A percentile compares a stretch with the other conserved stretches of the same genome.
These are phyloP conservation scores for Esox lucius DNA, from an alignment of 2,797 vertebrate species.

Conservation along the genomic window DNA sequence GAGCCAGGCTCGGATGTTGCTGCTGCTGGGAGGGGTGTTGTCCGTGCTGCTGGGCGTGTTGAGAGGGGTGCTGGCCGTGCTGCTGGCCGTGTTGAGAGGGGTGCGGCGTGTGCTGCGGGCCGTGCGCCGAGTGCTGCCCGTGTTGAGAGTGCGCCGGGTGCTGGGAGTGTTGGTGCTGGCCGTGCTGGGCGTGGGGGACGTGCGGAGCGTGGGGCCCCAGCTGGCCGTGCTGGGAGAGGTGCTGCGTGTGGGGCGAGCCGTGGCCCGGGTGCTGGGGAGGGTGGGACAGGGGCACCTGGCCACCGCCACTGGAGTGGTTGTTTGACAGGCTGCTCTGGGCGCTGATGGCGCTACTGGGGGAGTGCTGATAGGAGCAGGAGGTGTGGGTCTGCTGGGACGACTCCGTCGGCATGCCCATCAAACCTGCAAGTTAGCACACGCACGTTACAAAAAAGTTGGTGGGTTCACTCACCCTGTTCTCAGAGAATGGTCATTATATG, in stretches of 20 bases:
- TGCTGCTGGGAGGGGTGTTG: slow-evolving; percentile 81
- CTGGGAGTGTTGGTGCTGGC: slow-evolving; percentile 65
- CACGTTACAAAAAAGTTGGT: background rate
- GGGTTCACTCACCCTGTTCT: background rate
- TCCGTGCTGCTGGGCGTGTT: slow-evolving; percentile 79
- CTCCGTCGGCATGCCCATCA: slow-evolving; percentile 87
- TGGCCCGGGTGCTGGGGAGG: slow-evolving; percentile 80
- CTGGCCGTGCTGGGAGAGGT: slow-evolving; percentile 72
- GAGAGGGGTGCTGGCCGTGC: slow-evolving; percentile 68
- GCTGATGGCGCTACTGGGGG: slow-evolving; percentile 85
- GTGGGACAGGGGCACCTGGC: slow-evolving; percentile 85
- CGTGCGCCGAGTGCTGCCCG: slow-evolving; percentile 56
- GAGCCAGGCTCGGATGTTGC: slow-evolving; percentile 84
- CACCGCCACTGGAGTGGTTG: slow-evolving; percentile 80
- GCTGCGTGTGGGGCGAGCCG: slow-evolving; percentile 75
- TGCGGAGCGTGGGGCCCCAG: slow-evolving; percentile 55
- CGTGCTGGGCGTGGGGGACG: slow-evolving; percentile 61
- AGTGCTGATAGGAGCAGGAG: slow-evolving; percentile 92
- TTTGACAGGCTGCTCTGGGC: slow-evolving; percentile 86
- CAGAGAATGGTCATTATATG: background rate
- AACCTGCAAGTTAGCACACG: slow-evolving; percentile 67
- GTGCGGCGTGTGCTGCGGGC: slow-evolving; percentile 76
- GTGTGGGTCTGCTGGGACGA: slow-evolving; percentile 88
- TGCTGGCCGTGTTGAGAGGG: slow-evolving; percentile 77
- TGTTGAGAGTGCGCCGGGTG: slow-evolving; percentile 66